phyloP scores from a whole-genome alignment of 2,797 vertebrate genomes.

The Gallinago solitaria region DNA sequence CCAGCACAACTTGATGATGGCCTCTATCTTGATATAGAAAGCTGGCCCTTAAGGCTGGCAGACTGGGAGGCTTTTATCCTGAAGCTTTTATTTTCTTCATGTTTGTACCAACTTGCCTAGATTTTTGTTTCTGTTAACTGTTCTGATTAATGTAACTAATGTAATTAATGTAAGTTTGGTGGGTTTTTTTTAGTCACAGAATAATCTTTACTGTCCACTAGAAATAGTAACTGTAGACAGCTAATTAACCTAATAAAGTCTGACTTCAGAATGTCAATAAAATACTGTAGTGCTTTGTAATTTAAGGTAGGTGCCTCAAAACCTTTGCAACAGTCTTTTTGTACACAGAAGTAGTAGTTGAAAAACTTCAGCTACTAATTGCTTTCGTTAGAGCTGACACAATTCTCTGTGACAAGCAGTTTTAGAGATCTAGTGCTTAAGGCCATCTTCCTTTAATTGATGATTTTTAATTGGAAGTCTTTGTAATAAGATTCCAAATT shows the following conservation, averaged over 20 bases:
- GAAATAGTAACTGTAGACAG: not conserved
- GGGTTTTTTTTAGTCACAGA: not conserved
- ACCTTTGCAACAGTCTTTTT: not conserved
- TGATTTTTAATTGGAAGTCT: slow-evolving; percentile 48
- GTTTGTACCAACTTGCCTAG: not conserved
- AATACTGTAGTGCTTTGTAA: not conserved
- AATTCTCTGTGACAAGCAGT: slow-evolving; percentile 18
- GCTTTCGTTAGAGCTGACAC: slow-evolving; percentile 4
- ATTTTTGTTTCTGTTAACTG: not conserved
- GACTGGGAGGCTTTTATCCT: not conserved
- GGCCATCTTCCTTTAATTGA: slow-evolving; percentile 46
- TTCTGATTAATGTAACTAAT: not conserved
- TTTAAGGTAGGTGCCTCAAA: not conserved
- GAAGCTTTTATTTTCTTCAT: not conserved
- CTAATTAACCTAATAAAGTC: not conserved
- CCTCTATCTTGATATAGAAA: not conserved
- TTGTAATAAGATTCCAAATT: slow-evolving; percentile 34
- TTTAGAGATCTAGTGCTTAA: slow-evolving; percentile 3
- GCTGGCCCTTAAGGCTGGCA: not conserved
- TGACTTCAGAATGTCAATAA: not conserved
- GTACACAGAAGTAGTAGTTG: not conserved
- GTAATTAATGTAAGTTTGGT: not conserved
- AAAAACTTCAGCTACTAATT: slow-evolving; percentile 32
- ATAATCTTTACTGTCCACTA: not conserved
- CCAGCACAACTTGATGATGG: not conserved